Base-by-base conservation (phyloP, 2,797 vertebrate genomes). In the Dipus sagitta region DNA sequence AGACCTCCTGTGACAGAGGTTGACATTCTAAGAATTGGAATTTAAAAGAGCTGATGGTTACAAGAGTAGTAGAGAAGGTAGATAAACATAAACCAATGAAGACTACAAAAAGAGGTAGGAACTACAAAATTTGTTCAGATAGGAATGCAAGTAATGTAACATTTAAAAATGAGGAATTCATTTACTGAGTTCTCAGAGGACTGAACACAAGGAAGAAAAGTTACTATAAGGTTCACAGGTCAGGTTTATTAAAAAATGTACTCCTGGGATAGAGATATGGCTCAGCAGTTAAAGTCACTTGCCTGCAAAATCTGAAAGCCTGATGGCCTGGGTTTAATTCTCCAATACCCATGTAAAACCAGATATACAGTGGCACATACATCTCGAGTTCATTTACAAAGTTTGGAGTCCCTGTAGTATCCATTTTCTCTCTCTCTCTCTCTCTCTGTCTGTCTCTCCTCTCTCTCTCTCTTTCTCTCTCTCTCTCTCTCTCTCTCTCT, bases 241-340 rank as follows among this genome's bases (percentile, higher is more conserved):
- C 54, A 58, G 54, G 11, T 54, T 12, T 54, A 54, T 54, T 54
- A 58, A 79, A 62, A 60, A 5, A 15, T 34, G 74, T 58, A 47
- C 2, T 47, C 0, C 7, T 32, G 30, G 18, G 4, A 8, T 2
- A 8, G 18, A 62, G 10, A 47, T 47, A 64, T 47, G 1, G 42
- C 9, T 65, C 21, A 23, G 21, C 60, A 62, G 60, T 47, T 47
- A 47, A 47, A 47, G 47, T 47, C 11, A 11, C 47, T 47, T 47
- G 47, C 47, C 9, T 47, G 47, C 47, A 47, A 47, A 47, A 11
- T 11, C 47, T 47, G 11, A 47, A 47, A 47, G 47, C 47, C 47
- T 47, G 47, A 47, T 11, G 11, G 47, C 47, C 47, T 47, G 47
- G 47, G 8, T 47, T 47, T 10, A 47, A 7, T 47, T 47, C 47